Conservation (phyloP, 2,888 invertebrate species). For the Matsumyia berberina region DNA sequence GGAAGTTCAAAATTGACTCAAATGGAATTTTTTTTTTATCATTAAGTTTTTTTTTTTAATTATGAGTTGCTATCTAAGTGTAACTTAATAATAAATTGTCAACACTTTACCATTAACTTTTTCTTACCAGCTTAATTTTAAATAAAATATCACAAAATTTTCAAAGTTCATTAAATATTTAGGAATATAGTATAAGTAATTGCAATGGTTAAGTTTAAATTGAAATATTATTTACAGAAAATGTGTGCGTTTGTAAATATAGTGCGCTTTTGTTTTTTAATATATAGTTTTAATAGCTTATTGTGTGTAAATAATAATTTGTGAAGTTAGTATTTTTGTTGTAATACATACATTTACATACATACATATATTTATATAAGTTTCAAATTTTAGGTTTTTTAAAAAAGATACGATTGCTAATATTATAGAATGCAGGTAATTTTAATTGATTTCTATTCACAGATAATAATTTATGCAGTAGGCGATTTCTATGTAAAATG, state of each 20-base stretch:
- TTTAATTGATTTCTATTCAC: constrained; percentile 59
- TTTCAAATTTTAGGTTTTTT: constrained; percentile 14
- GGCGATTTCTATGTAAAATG: neutral
- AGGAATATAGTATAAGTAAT: constrained; percentile 44
- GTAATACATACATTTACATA: neutral
- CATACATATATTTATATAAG: constrained; percentile 3
- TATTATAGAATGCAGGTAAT: constrained; percentile 60
- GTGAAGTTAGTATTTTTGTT: constrained; percentile 35
- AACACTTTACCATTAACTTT: constrained; percentile 6
- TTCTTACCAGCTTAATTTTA: constrained; percentile 42
- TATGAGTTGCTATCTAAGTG: constrained; percentile 13
- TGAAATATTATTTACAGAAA: constrained; percentile 37
- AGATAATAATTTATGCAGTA: constrained; percentile 37
- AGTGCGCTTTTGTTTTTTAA: neutral
- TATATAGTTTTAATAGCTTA: constrained; percentile 18
- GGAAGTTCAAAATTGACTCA: constrained; percentile 33
- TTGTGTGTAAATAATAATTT: constrained; percentile 55
- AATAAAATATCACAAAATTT: constrained; percentile 74
- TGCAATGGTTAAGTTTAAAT: constrained; percentile 43
- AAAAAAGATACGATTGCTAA: neutral
- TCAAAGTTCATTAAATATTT: constrained; percentile 50
- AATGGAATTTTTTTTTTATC: neutral
- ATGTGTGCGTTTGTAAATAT: constrained; percentile 62
- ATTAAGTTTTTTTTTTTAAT: constrained; percentile 1
- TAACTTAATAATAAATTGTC: constrained; percentile 14